Conservation (phyloP, 1,140 invertebrate species). For the Aricia agestis region DNA sequence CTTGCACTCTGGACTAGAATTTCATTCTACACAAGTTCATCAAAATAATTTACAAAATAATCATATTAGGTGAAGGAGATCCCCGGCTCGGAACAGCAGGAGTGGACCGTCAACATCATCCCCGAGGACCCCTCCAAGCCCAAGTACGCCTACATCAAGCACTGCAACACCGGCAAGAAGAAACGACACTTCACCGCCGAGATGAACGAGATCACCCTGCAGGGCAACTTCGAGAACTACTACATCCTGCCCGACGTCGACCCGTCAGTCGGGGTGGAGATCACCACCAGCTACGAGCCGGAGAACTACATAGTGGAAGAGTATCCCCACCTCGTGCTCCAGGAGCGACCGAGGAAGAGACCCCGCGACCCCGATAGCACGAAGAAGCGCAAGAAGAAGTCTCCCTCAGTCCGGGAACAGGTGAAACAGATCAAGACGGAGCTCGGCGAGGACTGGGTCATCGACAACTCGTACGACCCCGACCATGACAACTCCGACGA, state of each 20-base stretch:
- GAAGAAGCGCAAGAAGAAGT: slow-evolving; percentile 46
- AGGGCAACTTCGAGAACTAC: slow-evolving; percentile 63
- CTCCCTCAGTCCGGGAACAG: slow-evolving; percentile 38
- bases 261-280: slow-evolving; percentile 56
- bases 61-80: slow-evolving; percentile 47
- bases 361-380: slow-evolving; percentile 37
- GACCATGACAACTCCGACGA: slow-evolving; percentile 50
- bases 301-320: slow-evolving; percentile 62
- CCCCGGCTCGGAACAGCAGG: slow-evolving; percentile 38
- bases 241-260: slow-evolving; percentile 65
- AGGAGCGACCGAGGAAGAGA: slow-evolving; percentile 53
- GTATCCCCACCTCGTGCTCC: slow-evolving; percentile 55
- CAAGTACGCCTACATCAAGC: slow-evolving; percentile 66
- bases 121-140: slow-evolving; percentile 50
- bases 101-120: slow-evolving; percentile 64
- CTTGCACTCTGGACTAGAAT: too few relatives aligned
- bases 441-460: slow-evolving; percentile 54
- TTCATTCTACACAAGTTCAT: too few relatives aligned
- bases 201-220: slow-evolving; percentile 59
- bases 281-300: slow-evolving; percentile 60
- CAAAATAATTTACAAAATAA: too few relatives aligned
- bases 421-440: slow-evolving; percentile 47
- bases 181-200: slow-evolving; percentile 62
- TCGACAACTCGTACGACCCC: slow-evolving; percentile 53
- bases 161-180: slow-evolving; percentile 59